These are phyloP conservation scores for Cranoglanis bouderius DNA, from an alignment of 2,113 vertebrate genomes.

Conservation along the genomic window DNA sequence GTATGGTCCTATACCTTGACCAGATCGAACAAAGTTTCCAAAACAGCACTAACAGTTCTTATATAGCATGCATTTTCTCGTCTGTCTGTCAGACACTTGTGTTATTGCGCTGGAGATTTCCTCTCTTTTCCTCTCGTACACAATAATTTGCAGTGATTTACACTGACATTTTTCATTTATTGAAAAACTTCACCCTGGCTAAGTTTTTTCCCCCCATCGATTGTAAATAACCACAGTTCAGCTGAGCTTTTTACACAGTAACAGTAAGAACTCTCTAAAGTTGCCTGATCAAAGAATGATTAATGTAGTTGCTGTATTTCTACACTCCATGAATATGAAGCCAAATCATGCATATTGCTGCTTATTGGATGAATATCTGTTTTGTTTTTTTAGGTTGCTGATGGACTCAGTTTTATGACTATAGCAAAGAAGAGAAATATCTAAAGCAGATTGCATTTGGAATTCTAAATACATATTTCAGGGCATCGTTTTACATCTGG, in stretches of 20 bases:
- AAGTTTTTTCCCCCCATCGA: neutral
- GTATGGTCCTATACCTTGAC: neutral
- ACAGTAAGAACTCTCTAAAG: neutral
- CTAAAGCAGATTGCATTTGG: neutral
- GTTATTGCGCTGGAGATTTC: neutral
- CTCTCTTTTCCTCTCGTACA: neutral
- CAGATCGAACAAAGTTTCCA: neutral
- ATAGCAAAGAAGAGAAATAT: neutral
- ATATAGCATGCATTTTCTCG: neutral
- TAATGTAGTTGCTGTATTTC: neutral
- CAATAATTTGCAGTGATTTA: neutral
- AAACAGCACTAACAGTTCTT: neutral
- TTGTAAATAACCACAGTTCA: neutral
- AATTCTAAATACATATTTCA: neutral
- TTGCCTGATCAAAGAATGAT: neutral
- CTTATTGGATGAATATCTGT: neutral
- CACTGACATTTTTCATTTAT: neutral
- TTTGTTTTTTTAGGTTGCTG: neutral
- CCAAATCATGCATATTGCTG: neutral
- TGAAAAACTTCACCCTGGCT: neutral
- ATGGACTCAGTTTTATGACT: neutral
- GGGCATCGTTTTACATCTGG: neutral
- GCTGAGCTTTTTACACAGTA: neutral
- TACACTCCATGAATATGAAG: neutral
- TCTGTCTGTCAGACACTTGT: neutral